Evolutionary conservation across 2,113 vertebrate genomes (phyloP).

Genomic region (Murina feae): DNA sequence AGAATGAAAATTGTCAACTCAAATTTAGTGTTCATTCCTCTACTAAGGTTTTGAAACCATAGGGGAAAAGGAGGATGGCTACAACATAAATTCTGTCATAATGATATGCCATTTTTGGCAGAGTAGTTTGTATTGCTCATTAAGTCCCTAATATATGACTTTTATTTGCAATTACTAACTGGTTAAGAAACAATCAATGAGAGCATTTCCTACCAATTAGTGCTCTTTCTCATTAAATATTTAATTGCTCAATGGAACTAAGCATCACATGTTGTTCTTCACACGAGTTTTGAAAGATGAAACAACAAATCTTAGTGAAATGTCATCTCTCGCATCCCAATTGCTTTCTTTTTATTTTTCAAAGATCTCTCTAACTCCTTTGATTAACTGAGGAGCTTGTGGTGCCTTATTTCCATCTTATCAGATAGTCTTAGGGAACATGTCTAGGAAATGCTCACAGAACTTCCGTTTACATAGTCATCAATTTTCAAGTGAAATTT

Average conservation of each 20-base stretch:
- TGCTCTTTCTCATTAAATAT: slow-evolving; percentile 54
- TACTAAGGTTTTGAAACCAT: background rate
- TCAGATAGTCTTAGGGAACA: background rate
- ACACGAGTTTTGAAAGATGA: slow-evolving; percentile 4
- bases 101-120: slow-evolving; percentile 15
- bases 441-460: background rate
- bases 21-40: background rate
- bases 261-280: background rate
- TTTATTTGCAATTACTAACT: slow-evolving; percentile 51
- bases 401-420: background rate
- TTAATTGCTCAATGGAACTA: slow-evolving; percentile 37
- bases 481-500: background rate
- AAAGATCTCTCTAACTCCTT: background rate
- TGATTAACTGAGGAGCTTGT: background rate
- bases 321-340: background rate
- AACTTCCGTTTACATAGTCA: background rate
- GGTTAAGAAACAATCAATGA: slow-evolving; percentile 42
- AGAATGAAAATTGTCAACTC: background rate
- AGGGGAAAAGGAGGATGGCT: background rate
- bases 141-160: slow-evolving; percentile 46
- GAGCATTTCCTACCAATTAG: slow-evolving; percentile 43
- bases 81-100: slow-evolving; percentile 12
- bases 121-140: slow-evolving; percentile 37
- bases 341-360: background rate
- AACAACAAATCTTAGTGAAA: background rate